Evolutionary conservation across 2,797 vertebrate species (phyloP).

Genomic region (Ispidina lecontei): DNA sequence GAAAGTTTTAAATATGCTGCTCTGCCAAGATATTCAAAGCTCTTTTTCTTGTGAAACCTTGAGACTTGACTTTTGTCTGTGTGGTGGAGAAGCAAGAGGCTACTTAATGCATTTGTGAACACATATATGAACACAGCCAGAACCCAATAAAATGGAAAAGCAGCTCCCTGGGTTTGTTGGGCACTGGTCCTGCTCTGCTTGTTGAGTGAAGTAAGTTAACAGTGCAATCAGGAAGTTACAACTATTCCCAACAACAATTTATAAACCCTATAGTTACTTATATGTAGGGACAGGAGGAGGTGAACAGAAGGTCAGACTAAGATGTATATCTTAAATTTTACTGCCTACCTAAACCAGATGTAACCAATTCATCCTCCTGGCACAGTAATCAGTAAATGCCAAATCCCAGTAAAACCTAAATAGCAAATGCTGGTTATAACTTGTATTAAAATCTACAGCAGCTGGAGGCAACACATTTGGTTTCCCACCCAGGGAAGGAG

Average conservation of each 20-base stretch:
- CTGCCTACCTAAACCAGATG: not conserved
- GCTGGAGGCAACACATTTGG: not conserved
- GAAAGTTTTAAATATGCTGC: not conserved
- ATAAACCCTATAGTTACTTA: not conserved
- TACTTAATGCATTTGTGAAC: not conserved
- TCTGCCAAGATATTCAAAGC: not conserved
- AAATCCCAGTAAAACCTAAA: not conserved
- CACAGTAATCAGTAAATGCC: not conserved
- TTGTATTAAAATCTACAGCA: not conserved
- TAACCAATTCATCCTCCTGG: not conserved
- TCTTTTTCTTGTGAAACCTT: not conserved
- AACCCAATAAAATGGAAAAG: not conserved
- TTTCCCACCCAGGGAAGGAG: not conserved
- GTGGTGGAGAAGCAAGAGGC: not conserved
- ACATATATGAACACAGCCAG: not conserved
- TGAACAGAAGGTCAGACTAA: not conserved
- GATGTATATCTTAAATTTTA: not conserved
- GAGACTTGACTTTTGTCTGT: not conserved
- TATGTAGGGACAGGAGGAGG: not conserved
- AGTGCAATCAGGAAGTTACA: not conserved
- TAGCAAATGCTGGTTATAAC: not conserved
- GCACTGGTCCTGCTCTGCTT: not conserved
- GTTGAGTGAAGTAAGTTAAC: not conserved
- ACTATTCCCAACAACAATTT: not conserved
- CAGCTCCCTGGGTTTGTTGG: fast-evolving